Base-by-base conservation (phyloP, 2,888 invertebrate genomes). In the Oxystoma pomonae region DNA sequence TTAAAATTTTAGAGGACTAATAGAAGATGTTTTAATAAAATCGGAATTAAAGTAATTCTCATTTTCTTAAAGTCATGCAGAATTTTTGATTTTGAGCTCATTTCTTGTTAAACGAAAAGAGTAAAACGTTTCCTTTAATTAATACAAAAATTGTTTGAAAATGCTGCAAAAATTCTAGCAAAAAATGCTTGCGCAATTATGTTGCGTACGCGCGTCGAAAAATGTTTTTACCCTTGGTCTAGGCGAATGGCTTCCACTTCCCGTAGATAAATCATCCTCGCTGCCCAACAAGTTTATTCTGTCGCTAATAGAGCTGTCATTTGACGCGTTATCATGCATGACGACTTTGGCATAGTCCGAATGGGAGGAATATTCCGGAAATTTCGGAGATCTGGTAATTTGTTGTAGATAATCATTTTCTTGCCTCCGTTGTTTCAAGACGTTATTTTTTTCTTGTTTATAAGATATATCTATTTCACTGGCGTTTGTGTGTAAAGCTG, bases 181-280 rank as follows among this genome's bases (percentile, higher is more conserved):
- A n/a, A n/a, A n/a, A n/a, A n/a, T n/a, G n/a, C n/a, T n/a, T n/a
- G n/a, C n/a, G n/a, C n/a, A n/a, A n/a, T n/a, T n/a, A n/a, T n/a
- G n/a, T n/a, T n/a, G n/a, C n/a, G n/a, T n/a, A n/a, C n/a, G n/a
- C n/a, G n/a, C n/a, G n/a, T n/a, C n/a, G n/a, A n/a, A n/a, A n/a
- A n/a, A n/a, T n/a, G n/a, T n/a, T n/a, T n/a, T n/a, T n/a, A 35
- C 35, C 35, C 7, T 12, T 22, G 81, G 72, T 60, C 83, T 77
- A 1, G 85, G 85, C 0, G 85, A 85, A 9, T 83, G 79, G 69
- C 82, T 85, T 16, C 84, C 84, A 60, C 79, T 78, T 2, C 85
- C 70, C 58, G 83, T 84, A 1, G 86, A 85, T 18, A 85, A 69
- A 70, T 86, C 86, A 69, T 87, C 87, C 77, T 84, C 84, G 71